phyloP scores from a whole-genome alignment of 2,113 vertebrate genomes.

The Aviceda subcristata region DNA sequence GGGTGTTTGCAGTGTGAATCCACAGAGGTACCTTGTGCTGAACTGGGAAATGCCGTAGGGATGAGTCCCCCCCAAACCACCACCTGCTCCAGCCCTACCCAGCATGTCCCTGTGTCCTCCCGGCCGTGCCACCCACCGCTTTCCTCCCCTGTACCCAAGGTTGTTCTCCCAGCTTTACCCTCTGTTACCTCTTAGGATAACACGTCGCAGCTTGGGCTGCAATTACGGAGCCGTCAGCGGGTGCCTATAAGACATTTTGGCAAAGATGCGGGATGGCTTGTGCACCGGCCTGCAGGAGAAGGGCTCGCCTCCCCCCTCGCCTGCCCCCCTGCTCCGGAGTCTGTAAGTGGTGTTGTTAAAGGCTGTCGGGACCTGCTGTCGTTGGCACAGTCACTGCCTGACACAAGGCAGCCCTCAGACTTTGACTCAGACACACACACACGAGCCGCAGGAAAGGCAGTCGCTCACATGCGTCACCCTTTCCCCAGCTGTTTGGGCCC shows the following conservation, averaged over 20 bases:
- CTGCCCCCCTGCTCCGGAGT: neutral
- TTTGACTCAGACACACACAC: slow-evolving; percentile 26
- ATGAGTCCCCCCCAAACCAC: neutral
- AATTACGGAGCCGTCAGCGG: neutral
- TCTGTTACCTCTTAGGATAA: neutral
- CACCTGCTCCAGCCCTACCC: neutral
- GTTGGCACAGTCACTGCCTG: slow-evolving; percentile 43
- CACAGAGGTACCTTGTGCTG: fast-evolving
- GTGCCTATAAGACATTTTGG: neutral
- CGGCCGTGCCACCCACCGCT: fast-evolving
- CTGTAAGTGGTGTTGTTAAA: slow-evolving; percentile 31
- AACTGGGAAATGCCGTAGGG: fast-evolving
- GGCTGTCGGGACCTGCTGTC: slow-evolving; percentile 36
- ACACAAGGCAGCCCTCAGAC: slow-evolving; percentile 55
- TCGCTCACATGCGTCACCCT: neutral
- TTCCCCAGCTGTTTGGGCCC: neutral
- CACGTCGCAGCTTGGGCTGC: neutral
- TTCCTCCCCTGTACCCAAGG: fast-evolving
- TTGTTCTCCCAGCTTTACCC: neutral
- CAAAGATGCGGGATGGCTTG: neutral
- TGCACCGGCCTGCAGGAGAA: neutral
- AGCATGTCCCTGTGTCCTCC: neutral
- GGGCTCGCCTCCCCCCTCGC: neutral
- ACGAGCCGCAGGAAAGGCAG: neutral
- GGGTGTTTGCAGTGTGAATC: neutral